Conservation (phyloP, 2,888 invertebrate species). For the Euspilapteryx auroguttella region DNA sequence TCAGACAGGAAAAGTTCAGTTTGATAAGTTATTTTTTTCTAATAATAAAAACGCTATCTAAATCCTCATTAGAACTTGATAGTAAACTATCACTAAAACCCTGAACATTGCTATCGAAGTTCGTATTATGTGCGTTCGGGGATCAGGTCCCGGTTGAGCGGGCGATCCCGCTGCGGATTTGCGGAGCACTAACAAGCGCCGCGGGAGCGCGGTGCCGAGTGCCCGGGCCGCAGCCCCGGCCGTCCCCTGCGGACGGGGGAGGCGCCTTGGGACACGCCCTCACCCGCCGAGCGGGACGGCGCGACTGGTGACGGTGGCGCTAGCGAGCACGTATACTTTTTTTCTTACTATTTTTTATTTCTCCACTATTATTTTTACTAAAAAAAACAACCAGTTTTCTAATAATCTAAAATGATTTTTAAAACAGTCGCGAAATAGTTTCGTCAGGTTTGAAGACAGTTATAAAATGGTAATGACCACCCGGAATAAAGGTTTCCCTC, state of each 20-base stretch:
- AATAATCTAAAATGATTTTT: slow-evolving; percentile 5
- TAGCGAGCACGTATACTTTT: slow-evolving; percentile 15
- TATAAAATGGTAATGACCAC: not conserved
- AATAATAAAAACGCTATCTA: too few relatives aligned
- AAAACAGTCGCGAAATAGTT: not conserved
- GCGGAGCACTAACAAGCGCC: slow-evolving; percentile 60
- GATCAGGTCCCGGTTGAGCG: slow-evolving; percentile 55
- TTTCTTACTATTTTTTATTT: slow-evolving; percentile 7
- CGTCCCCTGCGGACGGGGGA: slow-evolving; percentile 57
- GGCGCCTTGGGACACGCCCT: slow-evolving; percentile 60
- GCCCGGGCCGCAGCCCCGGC: slow-evolving; percentile 56
- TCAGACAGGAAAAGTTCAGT: too few relatives aligned
- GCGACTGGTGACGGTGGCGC: slow-evolving; percentile 41
- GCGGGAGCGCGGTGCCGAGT: slow-evolving; percentile 53
- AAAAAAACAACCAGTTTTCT: slow-evolving; percentile 12
- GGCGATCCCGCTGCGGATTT: slow-evolving; percentile 60
- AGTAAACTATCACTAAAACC: not conserved
- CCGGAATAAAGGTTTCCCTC: slow-evolving; percentile 25
- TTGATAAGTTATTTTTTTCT: not conserved
- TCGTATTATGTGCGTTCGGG: slow-evolving; percentile 50
- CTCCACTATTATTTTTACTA: too few relatives aligned
- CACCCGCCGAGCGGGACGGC: slow-evolving; percentile 55
- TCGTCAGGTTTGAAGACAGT: too few relatives aligned
- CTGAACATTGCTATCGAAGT: too few relatives aligned
- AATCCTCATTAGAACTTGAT: too few relatives aligned